These are phyloP conservation scores for Micronycteris hirsuta DNA, from an alignment of 2,113 vertebrate species.

Conservation along the genomic window DNA sequence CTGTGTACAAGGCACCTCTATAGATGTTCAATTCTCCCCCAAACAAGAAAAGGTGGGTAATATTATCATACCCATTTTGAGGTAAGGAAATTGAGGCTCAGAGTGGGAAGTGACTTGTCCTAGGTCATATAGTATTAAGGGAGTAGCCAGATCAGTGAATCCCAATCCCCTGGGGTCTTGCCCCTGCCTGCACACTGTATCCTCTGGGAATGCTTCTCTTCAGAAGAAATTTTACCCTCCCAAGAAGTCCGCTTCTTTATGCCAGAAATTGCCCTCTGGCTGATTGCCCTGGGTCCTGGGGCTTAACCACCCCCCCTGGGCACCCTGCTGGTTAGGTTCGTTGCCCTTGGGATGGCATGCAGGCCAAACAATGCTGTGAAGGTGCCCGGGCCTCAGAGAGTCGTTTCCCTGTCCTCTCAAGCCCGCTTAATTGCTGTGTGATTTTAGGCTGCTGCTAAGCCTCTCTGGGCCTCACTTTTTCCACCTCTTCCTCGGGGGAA, in stretches of 20 bases:
- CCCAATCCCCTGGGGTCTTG: neutral
- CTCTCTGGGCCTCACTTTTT: conserved; percentile 60
- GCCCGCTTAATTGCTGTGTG: conserved; percentile 2
- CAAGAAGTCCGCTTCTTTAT: neutral
- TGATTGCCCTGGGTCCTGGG: neutral
- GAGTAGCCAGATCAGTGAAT: neutral
- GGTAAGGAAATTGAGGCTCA: neutral
- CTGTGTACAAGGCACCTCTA: neutral
- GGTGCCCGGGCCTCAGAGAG: neutral
- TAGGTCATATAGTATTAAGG: neutral
- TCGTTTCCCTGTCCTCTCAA: neutral
- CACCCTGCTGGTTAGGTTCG: neutral
- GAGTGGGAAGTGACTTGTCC: neutral
- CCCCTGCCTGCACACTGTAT: no score
- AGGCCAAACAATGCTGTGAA: neutral
- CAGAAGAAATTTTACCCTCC: neutral
- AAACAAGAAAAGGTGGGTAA: neutral
- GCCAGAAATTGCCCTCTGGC: neutral
- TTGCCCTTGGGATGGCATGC: neutral
- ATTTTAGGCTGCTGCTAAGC: neutral
- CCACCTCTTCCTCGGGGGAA: conserved; percentile 46
- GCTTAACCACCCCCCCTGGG: neutral
- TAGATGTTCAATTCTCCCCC: neutral
- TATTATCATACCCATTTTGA: neutral
- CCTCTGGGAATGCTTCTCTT: neutral